phyloP scores from a whole-genome alignment of 1,140 invertebrate genomes.

The Cataglyphis hispanica region DNA sequence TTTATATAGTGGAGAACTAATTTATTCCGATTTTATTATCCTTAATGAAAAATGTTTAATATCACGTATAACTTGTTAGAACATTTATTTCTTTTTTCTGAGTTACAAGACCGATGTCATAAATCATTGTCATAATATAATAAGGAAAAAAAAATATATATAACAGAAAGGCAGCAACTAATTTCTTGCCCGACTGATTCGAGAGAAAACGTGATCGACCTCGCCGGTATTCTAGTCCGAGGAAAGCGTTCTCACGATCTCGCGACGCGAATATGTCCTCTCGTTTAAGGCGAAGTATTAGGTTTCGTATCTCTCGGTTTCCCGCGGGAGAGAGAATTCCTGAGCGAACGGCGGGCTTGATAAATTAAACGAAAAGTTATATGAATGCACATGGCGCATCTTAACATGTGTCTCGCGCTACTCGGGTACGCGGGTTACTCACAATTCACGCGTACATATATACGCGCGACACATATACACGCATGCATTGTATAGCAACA shows the following conservation, averaged over 20 bases:
- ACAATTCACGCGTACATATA: background rate
- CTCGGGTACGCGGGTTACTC: background rate
- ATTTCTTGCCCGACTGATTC: background rate
- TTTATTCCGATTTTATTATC: slow-evolving; percentile 11
- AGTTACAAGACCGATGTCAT: background rate
- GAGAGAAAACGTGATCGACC: slow-evolving; percentile 9
- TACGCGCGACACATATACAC: background rate
- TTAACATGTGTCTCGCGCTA: slow-evolving; percentile 1
- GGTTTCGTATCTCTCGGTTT: slow-evolving; percentile 57
- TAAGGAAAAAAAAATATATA: background rate
- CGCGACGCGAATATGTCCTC: slow-evolving; percentile 32
- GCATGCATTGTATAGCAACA: too few relatives aligned
- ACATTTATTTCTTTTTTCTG: background rate
- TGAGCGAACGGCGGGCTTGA: slow-evolving; percentile 42
- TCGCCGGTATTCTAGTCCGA: background rate
- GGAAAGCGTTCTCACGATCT: slow-evolving; percentile 67
- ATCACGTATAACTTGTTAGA: background rate
- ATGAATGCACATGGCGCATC: background rate
- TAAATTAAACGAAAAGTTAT: slow-evolving; percentile 69
- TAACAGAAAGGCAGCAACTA: background rate
- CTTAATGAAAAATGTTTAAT: background rate
- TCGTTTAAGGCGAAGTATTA: slow-evolving; percentile 54
- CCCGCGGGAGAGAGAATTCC: slow-evolving; percentile 50
- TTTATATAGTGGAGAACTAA: background rate
- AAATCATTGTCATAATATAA: background rate